Conservation (phyloP, 2,113 vertebrate genomes). For the Megaleporinus macrocephalus region DNA sequence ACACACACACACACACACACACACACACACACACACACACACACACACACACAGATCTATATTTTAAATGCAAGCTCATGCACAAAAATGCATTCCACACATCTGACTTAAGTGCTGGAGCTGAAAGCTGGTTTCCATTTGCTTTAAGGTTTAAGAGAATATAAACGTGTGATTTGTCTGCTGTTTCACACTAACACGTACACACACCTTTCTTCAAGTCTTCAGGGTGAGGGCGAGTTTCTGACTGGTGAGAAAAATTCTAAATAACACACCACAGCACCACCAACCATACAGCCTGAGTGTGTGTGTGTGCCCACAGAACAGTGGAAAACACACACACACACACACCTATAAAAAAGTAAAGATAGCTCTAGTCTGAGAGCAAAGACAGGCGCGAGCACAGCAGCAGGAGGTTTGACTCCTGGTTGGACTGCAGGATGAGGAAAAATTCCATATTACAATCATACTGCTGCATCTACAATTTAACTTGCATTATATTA, state of each 20-base stretch:
- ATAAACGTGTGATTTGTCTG: conserved; percentile 4
- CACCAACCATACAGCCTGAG: background rate
- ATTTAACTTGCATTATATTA: no score
- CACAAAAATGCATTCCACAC: conserved; percentile 37
- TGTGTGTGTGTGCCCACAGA: background rate
- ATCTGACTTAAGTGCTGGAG: background rate
- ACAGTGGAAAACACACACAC: background rate
- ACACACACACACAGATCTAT: conserved; percentile 23
- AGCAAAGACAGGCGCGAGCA: background rate
- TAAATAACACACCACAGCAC: background rate
- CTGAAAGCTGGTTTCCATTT: background rate
- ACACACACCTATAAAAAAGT: background rate
- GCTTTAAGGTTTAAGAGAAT: background rate
- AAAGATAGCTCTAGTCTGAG: conserved; percentile 14
- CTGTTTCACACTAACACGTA: conserved; percentile 27
- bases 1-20: conserved; percentile 18
- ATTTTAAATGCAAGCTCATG: conserved; percentile 29
- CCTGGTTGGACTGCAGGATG: background rate
- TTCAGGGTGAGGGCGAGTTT: background rate
- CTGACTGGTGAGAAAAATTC: background rate
- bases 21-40: no score
- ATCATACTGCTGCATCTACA: background rate
- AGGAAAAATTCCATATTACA: no score
- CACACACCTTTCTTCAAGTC: background rate
- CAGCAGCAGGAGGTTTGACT: background rate